phyloP scores from a whole-genome alignment of 2,113 vertebrate species.

The Cinclus mexicanus region DNA sequence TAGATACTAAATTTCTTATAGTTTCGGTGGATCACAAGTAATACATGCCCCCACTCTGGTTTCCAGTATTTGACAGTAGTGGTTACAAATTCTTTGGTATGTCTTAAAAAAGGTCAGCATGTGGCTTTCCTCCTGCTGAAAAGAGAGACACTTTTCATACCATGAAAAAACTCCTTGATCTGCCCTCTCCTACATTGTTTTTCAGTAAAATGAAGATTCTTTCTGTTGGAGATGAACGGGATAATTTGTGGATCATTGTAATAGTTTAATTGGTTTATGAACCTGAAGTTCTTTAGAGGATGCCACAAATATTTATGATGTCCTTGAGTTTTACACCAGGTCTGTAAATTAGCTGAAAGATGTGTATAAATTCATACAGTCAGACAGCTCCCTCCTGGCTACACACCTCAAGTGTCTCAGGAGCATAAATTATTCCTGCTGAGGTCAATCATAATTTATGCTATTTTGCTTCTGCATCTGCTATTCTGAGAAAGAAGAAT shows the following conservation, averaged over 20 bases:
- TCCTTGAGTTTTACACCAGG: slow-evolving; percentile 22
- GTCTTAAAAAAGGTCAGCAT: background rate
- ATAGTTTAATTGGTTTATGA: slow-evolving; percentile 7
- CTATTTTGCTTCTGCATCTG: slow-evolving; percentile 39
- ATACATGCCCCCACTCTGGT: background rate
- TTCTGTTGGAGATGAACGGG: background rate
- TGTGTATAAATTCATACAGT: slow-evolving; percentile 43
- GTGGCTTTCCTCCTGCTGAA: background rate
- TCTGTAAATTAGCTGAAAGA: slow-evolving; percentile 62
- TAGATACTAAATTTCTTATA: background rate
- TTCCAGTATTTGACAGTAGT: background rate
- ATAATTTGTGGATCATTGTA: background rate
- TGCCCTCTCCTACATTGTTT: background rate
- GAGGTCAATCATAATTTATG: slow-evolving; percentile 56
- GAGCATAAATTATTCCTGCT: slow-evolving; percentile 48
- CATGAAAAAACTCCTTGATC: background rate
- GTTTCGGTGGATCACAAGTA: background rate
- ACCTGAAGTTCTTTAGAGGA: background rate
- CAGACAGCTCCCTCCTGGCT: slow-evolving; percentile 42
- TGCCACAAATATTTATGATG: slow-evolving; percentile 44
- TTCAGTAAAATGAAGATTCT: background rate
- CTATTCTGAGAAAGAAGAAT: background rate
- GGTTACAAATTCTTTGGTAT: background rate
- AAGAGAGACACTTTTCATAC: background rate
- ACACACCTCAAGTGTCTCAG: slow-evolving; percentile 10